Base-by-base conservation (phyloP, 2,113 vertebrate genomes). In the Periophthalmus modestus region DNA sequence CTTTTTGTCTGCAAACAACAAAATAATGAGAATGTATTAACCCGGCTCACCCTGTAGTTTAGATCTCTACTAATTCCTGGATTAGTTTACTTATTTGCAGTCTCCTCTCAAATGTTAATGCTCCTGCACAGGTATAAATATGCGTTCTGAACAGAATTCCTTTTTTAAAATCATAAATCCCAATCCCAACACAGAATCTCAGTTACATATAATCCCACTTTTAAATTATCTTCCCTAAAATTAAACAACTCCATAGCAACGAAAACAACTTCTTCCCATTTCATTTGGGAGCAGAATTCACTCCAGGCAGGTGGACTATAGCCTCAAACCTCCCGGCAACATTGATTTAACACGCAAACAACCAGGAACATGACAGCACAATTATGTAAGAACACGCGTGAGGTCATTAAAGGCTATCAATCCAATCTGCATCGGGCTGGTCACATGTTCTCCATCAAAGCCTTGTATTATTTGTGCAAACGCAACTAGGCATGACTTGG, bases 401-500 rank as follows among this genome's bases (percentile, higher is more conserved):
- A 36, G 23, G 1, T 9, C 21, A 13, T 62, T 18, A 73, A 46
- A 57, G 34, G 23, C 43, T 55, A 74, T 76, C 54, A 59, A 23
- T 84, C 70, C 16, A 50, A 73, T 7, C 52, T 14, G 28, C n/a
- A 6, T 28, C 54, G 36, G 6, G 28, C 66, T 1, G 46, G 71
- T 69, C 72, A 62, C 71, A 43, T 69, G 69, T 77, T 73, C 55
- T 19, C 58, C 52, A 71, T 67, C 58, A 69, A 75, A 73, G 59
- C 47, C 18, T 57, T 24, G 66, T 67, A 59, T 46, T 72, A 72
- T 83, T 75, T 74, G 66, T 70, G 61, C 39, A 57, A 77, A 78
- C 68, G 76, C 76, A 75, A 54, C 68, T 69, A 63, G 71, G 76
- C 65, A 46, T 76, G 74, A 78, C 78, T 76, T 63, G 0, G 66